Conservation (phyloP, 2,797 vertebrate genomes). For the Limnodromus scolopaceus region DNA sequence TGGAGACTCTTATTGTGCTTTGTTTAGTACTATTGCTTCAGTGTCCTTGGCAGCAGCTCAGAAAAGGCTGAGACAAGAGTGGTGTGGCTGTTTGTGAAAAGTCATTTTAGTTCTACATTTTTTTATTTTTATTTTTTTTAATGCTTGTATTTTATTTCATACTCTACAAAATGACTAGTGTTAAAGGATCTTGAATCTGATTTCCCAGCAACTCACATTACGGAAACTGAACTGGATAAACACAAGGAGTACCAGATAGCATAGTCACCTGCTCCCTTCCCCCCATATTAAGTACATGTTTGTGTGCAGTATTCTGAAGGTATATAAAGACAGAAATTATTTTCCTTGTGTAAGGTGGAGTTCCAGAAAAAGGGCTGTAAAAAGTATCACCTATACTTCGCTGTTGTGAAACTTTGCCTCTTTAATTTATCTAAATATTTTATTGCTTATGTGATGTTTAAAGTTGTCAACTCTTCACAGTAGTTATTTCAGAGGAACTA, state of each 20-base stretch:
- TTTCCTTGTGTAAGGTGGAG: background rate
- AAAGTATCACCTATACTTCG: background rate
- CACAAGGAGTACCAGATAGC: background rate
- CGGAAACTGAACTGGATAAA: background rate
- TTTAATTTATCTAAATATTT: constrained; percentile 31
- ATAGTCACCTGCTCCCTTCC: background rate
- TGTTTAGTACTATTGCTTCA: background rate
- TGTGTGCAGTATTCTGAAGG: background rate
- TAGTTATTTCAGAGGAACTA: background rate
- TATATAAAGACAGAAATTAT: background rate
- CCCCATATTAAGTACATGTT: background rate
- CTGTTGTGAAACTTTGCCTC: background rate
- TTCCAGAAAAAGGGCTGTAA: constrained; percentile 2
- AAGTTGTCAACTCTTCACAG: background rate
- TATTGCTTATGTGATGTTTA: constrained; percentile 1
- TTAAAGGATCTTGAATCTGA: background rate
- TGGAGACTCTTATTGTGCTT: background rate
- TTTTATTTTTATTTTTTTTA: background rate
- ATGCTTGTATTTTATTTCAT: background rate
- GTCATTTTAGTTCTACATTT: background rate
- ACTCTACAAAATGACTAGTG: background rate
- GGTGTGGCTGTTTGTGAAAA: background rate
- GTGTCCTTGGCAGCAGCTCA: background rate
- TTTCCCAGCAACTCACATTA: background rate
- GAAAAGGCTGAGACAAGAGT: background rate